These are phyloP conservation scores for Triops longicaudatus DNA, from an alignment of 1,140 invertebrate genomes.

Conservation along the genomic window DNA sequence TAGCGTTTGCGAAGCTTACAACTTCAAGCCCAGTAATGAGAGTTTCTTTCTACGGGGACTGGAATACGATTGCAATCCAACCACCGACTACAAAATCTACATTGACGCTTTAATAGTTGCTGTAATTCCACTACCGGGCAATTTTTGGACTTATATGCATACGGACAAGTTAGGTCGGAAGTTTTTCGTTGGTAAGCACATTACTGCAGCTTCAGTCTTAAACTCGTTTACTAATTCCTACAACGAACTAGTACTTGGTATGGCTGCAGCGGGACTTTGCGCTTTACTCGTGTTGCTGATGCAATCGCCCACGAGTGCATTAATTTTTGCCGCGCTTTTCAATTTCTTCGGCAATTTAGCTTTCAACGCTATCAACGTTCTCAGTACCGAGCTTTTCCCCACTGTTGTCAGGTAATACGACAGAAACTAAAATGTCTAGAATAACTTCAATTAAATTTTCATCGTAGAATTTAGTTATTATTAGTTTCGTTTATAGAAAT, in stretches of 20 bases:
- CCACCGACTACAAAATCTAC: constrained; percentile 48
- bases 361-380: constrained; percentile 77
- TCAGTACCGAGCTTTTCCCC: constrained; percentile 79
- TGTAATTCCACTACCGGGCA: constrained; percentile 70
- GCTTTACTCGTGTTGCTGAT: constrained; percentile 65
- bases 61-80: constrained; percentile 13
- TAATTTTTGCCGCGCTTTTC: constrained; percentile 71
- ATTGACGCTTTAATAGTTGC: constrained; percentile 77
- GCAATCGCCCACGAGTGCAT: constrained; percentile 55
- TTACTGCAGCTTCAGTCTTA: background rate
- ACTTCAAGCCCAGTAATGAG: constrained; percentile 52
- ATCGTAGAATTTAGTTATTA: too few relatives aligned
- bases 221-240: constrained; percentile 29
- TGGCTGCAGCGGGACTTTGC: constrained; percentile 58
- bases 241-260: constrained; percentile 55
- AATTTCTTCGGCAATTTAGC: constrained; percentile 79
- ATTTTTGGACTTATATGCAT: constrained; percentile 64
- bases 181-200: constrained; percentile 62
- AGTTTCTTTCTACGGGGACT: constrained; percentile 30
- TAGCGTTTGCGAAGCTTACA: constrained; percentile 64
- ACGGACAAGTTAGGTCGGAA: constrained; percentile 75
- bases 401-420: constrained; percentile 55
- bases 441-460: too few relatives aligned
- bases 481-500: too few relatives aligned
- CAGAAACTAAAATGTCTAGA: too few relatives aligned